phyloP scores from a whole-genome alignment of 2,113 vertebrate genomes.

The Dissostichus mawsoni region DNA sequence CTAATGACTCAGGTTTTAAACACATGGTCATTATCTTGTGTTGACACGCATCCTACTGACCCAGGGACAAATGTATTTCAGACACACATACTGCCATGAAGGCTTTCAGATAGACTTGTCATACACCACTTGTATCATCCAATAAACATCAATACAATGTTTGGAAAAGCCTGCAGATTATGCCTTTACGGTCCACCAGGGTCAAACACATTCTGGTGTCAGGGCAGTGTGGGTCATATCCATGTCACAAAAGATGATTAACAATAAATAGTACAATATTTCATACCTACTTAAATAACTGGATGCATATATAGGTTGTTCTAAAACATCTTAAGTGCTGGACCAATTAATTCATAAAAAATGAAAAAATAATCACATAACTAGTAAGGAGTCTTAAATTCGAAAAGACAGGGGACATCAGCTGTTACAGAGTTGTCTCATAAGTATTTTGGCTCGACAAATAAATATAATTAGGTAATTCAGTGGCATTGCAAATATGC shows the following conservation, averaged over 20 bases:
- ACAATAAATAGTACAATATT: not conserved
- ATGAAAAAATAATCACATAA: not conserved
- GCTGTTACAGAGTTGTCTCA: not conserved
- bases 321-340: not conserved
- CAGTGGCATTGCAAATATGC: not conserved
- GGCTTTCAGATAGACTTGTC: slow-evolving; percentile 23
- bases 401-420: too few relatives aligned
- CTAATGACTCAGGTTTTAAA: slow-evolving; percentile 42
- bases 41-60: slow-evolving; percentile 28
- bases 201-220: slow-evolving; percentile 15
- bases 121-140: slow-evolving; percentile 2
- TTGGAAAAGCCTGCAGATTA: not conserved
- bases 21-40: slow-evolving; percentile 51
- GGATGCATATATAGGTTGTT: not conserved
- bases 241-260: slow-evolving; percentile 20
- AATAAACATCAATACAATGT: not conserved
- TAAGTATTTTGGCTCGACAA: not conserved
- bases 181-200: slow-evolving; percentile 10
- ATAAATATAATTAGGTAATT: too few relatives aligned
- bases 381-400: too few relatives aligned
- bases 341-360: slow-evolving; percentile 1
- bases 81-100: slow-evolving; percentile 10
- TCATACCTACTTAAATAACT: not conserved
- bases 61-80: slow-evolving; percentile 27
- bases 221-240: slow-evolving; percentile 20